Evolutionary conservation across 2,888 invertebrate species (phyloP).

Genomic region (Drosophila barbarae): DNA sequence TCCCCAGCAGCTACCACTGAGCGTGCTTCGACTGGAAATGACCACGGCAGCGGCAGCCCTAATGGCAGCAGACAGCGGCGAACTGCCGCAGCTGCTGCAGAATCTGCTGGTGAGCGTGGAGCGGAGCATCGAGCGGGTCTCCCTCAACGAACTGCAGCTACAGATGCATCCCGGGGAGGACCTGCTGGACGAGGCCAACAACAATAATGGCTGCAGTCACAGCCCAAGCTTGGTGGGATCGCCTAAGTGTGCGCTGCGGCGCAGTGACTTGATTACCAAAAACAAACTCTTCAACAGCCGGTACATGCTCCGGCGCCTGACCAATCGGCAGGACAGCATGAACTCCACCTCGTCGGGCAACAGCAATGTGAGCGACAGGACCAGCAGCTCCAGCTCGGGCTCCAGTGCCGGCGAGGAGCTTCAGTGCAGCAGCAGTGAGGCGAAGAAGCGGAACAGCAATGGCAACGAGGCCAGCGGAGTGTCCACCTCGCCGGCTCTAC

Average conservation of each 20-base stretch:
- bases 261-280: constrained; percentile 80
- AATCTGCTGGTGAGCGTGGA: constrained; percentile 85
- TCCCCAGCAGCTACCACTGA: constrained; percentile 67
- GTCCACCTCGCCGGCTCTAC: constrained; percentile 76
- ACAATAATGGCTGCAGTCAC: constrained; percentile 52
- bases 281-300: constrained; percentile 80
- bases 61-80: constrained; percentile 75
- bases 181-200: constrained; percentile 56
- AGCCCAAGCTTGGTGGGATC: constrained; percentile 76
- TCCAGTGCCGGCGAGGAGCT: constrained; percentile 73
- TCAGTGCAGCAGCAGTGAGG: constrained; percentile 24
- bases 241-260: constrained; percentile 79
- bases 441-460: constrained; percentile 26
- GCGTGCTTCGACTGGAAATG: constrained; percentile 78
- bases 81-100: constrained; percentile 84
- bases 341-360: constrained; percentile 77
- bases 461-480: constrained; percentile 43
- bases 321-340: constrained; percentile 79
- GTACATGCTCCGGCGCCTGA: constrained; percentile 78
- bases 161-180: constrained; percentile 82
- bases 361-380: constrained; percentile 76
- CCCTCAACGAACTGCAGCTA: constrained; percentile 84
- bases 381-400: constrained; percentile 66
- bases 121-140: constrained; percentile 85
- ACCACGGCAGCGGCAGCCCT: constrained; percentile 56